Evolutionary conservation across 1,140 invertebrate genomes (phyloP), one percentile per base, ranked within the genome.

Genomic region (Pinna nobilis): DNA sequence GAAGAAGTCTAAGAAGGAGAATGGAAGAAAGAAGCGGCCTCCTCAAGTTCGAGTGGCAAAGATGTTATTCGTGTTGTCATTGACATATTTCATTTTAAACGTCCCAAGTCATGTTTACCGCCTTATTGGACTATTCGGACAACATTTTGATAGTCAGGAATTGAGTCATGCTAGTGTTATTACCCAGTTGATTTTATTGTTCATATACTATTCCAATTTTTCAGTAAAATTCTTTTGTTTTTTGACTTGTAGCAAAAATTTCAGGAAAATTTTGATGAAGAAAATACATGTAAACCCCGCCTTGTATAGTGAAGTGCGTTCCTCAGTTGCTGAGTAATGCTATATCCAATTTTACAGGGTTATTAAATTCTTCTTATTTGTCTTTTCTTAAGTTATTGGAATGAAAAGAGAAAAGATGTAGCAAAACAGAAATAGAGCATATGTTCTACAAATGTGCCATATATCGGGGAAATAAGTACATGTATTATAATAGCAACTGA

Each of bases 21-120:
- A 67, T 44, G 67, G 49, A n/a, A 70, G 69, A 61, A 50, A 41
- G 23, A 65, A 49, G 4, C 65, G 37, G 13, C 57, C 69, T 25
- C 76, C 76, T 25, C 76, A 77, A 23, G 70, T 77, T 18, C 60
- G 76, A n/a, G 76, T 77, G 15, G 76, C 76, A 15, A 77, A 69
- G 47, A 69, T 77, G 70, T 39, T 77, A 25, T 73, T 63, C 41
- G 65, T 71, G 15, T 41, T 77, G 20, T 77, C 75, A 5, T 23
- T 65, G 13, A 73, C 70, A 1, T 69, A 68, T n/a, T 60, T 77
- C 11, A 23, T 77, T 5, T n/a, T 74, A 9, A 74, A 61, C 32
- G 39, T 61, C 3, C 76, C 76, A 32, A 73, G 71, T 39, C 70
- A 77, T 37, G 30, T 59, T 41, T n/a, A 53, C 2, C 66, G 63